Evolutionary conservation across 2,888 invertebrate genomes (phyloP).

Genomic region (Zelleria hepariella): DNA sequence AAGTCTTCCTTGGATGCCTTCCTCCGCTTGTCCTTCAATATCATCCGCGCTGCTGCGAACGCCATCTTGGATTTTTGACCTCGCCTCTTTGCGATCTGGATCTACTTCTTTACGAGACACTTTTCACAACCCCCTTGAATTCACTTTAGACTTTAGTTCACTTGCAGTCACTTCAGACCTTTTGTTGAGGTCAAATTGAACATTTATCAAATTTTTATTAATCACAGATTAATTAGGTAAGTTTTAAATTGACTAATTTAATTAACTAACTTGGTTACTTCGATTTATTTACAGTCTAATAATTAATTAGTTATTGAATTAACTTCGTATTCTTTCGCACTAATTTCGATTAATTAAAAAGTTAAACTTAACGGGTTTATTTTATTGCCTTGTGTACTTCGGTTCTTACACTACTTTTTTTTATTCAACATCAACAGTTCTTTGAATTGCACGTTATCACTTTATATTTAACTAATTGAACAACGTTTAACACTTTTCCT

Average conservation of each 20-base stretch:
- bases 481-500: neutral
- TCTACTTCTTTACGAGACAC: slow-evolving; percentile 16
- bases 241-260: slow-evolving; percentile 37
- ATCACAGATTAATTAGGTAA: slow-evolving; percentile 33
- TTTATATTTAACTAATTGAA: neutral
- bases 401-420: neutral
- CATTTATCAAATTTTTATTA: slow-evolving; percentile 25
- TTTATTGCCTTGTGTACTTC: slow-evolving; percentile 1
- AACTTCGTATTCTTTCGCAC: slow-evolving; percentile 4
- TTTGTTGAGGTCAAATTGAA: neutral
- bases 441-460: neutral
- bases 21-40: slow-evolving; percentile 84
- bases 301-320: too few relatives aligned
- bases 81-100: slow-evolving; percentile 20
- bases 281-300: slow-evolving; percentile 7
- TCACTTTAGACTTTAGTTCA: neutral
- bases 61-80: slow-evolving; percentile 73
- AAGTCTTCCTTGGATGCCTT: slow-evolving; percentile 87
- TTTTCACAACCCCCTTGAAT: neutral
- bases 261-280: slow-evolving; percentile 26
- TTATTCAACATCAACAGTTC: neutral
- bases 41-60: slow-evolving; percentile 88
- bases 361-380: neutral
- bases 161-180: neutral
- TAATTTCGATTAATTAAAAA: neutral